phyloP scores from a whole-genome alignment of 2,888 invertebrate genomes.

The Phyllotreta striolata region DNA sequence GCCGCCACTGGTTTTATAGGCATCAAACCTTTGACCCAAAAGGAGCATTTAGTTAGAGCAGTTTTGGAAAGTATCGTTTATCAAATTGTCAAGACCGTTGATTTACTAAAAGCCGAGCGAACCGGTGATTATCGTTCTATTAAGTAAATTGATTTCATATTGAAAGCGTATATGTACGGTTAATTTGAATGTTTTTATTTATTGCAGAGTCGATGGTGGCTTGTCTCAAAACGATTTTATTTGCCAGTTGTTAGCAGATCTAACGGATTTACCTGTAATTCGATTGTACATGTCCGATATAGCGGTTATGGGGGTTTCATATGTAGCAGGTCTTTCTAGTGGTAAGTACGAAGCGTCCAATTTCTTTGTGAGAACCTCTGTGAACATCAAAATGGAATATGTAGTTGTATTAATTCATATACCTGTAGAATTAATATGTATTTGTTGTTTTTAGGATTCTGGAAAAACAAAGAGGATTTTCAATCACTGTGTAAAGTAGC shows the following conservation, averaged over 20 bases:
- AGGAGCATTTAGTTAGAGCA: conserved; percentile 82
- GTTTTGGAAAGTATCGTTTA: conserved; percentile 87
- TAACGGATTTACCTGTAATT: conserved; percentile 79
- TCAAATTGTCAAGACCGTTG: conserved; percentile 79
- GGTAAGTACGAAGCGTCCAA: conserved; percentile 63
- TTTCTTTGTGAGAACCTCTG: neutral
- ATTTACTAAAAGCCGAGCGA: conserved; percentile 73
- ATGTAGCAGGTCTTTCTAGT: conserved; percentile 80
- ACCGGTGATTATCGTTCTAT: conserved; percentile 68
- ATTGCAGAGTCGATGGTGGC: conserved; percentile 90
- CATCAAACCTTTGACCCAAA: conserved; percentile 74
- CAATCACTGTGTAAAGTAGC: conserved; percentile 68
- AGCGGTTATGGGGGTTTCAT: conserved; percentile 86
- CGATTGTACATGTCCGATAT: conserved; percentile 78
- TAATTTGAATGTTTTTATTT: conserved; percentile 10
- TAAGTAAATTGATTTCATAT: conserved; percentile 50
- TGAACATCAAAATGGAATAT: neutral
- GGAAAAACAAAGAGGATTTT: conserved; percentile 69
- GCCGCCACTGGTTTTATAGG: conserved; percentile 88
- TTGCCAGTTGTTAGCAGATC: conserved; percentile 85
- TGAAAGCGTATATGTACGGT: neutral
- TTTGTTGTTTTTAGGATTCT: conserved; percentile 46
- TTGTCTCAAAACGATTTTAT: conserved; percentile 94
- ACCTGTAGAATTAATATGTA: no score
- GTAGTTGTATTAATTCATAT: no score